Conservation (phyloP, 2,113 vertebrate species). For the Rostratula benghalensis region DNA sequence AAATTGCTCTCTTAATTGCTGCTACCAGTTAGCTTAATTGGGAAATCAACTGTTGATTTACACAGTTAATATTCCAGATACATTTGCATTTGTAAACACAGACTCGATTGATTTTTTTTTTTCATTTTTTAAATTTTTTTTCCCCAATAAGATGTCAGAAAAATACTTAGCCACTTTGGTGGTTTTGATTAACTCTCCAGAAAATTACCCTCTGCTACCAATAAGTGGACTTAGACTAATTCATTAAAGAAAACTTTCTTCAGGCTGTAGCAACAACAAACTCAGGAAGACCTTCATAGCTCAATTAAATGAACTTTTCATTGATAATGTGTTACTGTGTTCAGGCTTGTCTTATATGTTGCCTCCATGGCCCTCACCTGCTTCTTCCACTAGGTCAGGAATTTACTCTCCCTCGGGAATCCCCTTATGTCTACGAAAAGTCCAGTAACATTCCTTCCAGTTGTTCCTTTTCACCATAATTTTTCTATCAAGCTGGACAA, state of each 20-base stretch:
- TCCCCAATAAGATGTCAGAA: neutral
- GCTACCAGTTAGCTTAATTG: neutral
- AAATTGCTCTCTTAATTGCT: neutral
- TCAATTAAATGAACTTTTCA: neutral
- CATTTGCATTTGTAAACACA: neutral
- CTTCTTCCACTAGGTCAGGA: neutral
- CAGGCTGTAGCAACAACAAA: neutral
- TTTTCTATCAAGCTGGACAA: neutral
- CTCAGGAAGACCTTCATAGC: neutral
- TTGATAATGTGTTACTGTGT: neutral
- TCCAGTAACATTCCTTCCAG: neutral
- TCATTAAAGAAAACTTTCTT: neutral
- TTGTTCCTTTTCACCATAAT: neutral
- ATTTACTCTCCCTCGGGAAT: neutral
- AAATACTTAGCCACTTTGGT: neutral
- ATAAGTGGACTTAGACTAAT: neutral
- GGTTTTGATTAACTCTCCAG: neutral
- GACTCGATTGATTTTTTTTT: neutral
- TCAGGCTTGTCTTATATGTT: neutral
- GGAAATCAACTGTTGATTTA: neutral
- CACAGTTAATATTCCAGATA: neutral
- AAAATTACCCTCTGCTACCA: neutral
- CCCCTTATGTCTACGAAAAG: neutral
- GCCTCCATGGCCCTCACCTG: neutral
- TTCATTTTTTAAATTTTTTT: neutral